These are phyloP conservation scores for Gallinago undulata DNA, from an alignment of 2,113 vertebrate species.

Conservation along the genomic window DNA sequence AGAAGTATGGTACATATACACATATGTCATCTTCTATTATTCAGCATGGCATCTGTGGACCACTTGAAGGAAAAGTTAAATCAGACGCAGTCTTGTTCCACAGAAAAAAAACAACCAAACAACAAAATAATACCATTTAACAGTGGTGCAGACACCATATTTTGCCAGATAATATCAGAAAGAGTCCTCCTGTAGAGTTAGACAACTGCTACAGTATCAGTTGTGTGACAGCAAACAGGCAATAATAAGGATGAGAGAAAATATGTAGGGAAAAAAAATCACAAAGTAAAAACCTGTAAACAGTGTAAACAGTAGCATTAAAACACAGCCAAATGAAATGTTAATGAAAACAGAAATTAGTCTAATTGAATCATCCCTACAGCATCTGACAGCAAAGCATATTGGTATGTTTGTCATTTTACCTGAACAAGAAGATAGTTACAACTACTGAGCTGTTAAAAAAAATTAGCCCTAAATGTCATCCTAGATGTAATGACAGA, in stretches of 20 bases:
- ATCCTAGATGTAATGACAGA: not conserved
- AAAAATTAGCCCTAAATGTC: not conserved
- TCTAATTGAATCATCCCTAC: not conserved
- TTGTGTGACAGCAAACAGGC: not conserved
- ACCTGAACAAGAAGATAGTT: not conserved
- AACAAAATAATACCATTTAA: not conserved
- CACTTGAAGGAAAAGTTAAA: not conserved
- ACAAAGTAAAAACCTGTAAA: not conserved
- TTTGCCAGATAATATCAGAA: not conserved
- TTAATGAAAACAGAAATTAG: slow-evolving; percentile 3
- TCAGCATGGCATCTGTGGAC: not conserved
- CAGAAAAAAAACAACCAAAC: not conserved
- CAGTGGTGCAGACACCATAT: not conserved
- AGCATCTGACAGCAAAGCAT: not conserved
- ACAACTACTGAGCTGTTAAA: not conserved
- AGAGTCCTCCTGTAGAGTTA: not conserved
- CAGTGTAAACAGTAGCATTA: not conserved
- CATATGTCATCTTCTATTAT: not conserved
- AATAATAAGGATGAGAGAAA: not conserved
- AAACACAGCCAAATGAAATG: not conserved
- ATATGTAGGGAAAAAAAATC: not conserved
- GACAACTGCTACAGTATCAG: not conserved
- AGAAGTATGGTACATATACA: not conserved
- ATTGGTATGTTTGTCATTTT: not conserved
- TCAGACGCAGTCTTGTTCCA: not conserved